A percentile compares a stretch with the other conserved stretches of the same genome.
Conservation (phyloP, 1,140 invertebrate genomes). For the Lasioglossum baleicum region DNA sequence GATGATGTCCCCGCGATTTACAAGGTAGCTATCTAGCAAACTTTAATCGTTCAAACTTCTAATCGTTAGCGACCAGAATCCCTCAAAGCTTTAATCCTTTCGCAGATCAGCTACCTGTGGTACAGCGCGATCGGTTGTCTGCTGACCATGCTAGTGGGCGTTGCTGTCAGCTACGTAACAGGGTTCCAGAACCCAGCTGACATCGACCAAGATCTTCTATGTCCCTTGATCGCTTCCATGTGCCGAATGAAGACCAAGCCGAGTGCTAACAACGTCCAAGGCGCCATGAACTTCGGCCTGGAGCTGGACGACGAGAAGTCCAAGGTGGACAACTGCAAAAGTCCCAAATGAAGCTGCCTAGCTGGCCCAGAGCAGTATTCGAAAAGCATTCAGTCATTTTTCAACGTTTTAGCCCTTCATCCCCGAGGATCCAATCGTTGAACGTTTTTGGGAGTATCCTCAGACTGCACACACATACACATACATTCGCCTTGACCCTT, state of each 20-base stretch:
- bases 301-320: slow-evolving; percentile 75
- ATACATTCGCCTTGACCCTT: no score
- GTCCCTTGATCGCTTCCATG: slow-evolving; percentile 78
- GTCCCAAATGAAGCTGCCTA: slow-evolving; percentile 13
- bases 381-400: not conserved
- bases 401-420: not conserved
- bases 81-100: not conserved
- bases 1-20: slow-evolving; percentile 63
- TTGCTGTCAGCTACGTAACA: slow-evolving; percentile 86
- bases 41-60: no score
- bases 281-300: slow-evolving; percentile 74
- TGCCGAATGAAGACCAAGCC: slow-evolving; percentile 65
- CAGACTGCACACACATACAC: no score
- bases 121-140: slow-evolving; percentile 88
- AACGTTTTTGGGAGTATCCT: no score
- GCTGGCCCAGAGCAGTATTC: not conserved
- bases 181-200: slow-evolving; percentile 80
- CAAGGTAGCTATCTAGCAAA: slow-evolving; percentile 48
- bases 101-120: slow-evolving; percentile 87
- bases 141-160: slow-evolving; percentile 86
- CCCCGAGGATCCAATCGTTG: no score
- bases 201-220: slow-evolving; percentile 80
- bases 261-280: slow-evolving; percentile 57
- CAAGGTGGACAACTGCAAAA: slow-evolving; percentile 41
- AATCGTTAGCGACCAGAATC: not conserved